Percentiles rank a stretch among this genome's conserved stretches.
These are phyloP conservation scores for Asobara japonica DNA, from an alignment of 1,140 invertebrate genomes.

Conservation along the genomic window DNA sequence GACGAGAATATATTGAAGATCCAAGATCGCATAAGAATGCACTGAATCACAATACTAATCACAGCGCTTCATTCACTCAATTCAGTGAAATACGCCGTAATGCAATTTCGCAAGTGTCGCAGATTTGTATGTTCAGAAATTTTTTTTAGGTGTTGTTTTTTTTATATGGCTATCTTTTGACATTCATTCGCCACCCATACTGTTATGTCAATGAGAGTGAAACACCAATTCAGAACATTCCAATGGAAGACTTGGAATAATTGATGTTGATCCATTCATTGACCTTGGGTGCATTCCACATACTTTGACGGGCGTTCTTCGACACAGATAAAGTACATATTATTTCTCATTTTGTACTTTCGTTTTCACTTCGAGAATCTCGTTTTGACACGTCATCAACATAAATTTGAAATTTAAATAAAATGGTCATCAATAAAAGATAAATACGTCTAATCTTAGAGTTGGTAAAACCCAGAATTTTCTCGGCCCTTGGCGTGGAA, in stretches of 20 bases:
- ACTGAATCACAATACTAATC: conserved; percentile 48
- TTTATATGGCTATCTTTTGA: not conserved
- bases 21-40: conserved; percentile 26
- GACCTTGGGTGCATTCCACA: conserved; percentile 15
- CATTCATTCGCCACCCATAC: not conserved
- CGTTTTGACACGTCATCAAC: not conserved
- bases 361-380: not conserved
- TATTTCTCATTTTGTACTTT: not conserved
- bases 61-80: conserved; percentile 32
- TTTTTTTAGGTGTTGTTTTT: conserved; percentile 9
- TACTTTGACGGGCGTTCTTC: conserved; percentile 4
- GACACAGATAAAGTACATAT: conserved; percentile 1
- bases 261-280: not conserved
- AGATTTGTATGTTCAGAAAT: not conserved
- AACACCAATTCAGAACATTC: not conserved
- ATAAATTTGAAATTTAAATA: too few species aligned
- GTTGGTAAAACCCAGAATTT: too few species aligned
- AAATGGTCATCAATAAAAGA: too few species aligned
- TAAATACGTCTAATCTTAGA: too few species aligned
- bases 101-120: conserved; percentile 19
- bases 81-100: conserved; percentile 16
- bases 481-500: too few species aligned
- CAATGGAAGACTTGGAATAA: not conserved
- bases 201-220: not conserved
- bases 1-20: not conserved